A percentile compares a stretch with the other conserved stretches of the same genome.
Conservation (phyloP, 2,888 invertebrate species). For the Cheilosia urbana region DNA sequence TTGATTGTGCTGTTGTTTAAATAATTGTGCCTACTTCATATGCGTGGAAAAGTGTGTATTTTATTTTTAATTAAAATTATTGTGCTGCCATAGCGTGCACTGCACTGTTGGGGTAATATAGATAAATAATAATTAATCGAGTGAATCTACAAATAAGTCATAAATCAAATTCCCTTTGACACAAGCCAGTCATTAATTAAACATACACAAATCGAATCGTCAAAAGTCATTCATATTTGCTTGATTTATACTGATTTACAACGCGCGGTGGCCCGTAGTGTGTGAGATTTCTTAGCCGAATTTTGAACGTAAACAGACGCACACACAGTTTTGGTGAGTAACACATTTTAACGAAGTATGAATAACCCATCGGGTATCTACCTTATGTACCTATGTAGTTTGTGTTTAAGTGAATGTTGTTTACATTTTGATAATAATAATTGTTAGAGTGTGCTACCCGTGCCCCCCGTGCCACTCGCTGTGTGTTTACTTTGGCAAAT, state of each 20-base stretch:
- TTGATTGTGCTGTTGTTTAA: conserved; percentile 3
- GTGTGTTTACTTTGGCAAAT: conserved; percentile 33
- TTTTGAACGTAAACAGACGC: conserved; percentile 40
- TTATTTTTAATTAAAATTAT: conserved; percentile 14
- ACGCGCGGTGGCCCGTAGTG: neutral
- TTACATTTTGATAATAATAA: conserved; percentile 59
- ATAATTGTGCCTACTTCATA: neutral
- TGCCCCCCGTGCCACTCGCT: conserved; percentile 2
- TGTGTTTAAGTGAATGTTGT: conserved; percentile 20
- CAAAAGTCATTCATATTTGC: conserved; percentile 42
- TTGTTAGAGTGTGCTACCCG: conserved; percentile 11
- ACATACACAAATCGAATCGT: conserved; percentile 46
- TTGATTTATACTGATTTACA: conserved; percentile 23
- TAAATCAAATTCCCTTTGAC: conserved; percentile 57
- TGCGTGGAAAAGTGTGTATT: conserved; percentile 31
- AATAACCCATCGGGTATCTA: neutral
- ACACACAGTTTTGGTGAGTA: conserved; percentile 11
- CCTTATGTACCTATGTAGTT: conserved; percentile 21
- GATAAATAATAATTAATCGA: conserved; percentile 44
- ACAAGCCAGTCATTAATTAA: conserved; percentile 58
- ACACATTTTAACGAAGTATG: neutral
- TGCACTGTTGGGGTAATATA: conserved; percentile 6
- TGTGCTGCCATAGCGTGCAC: conserved; percentile 18
- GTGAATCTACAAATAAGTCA: conserved; percentile 50
- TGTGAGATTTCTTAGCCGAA: conserved; percentile 27